These are phyloP conservation scores for Junco hyemalis DNA, from an alignment of 2,113 vertebrate species.

Conservation along the genomic window DNA sequence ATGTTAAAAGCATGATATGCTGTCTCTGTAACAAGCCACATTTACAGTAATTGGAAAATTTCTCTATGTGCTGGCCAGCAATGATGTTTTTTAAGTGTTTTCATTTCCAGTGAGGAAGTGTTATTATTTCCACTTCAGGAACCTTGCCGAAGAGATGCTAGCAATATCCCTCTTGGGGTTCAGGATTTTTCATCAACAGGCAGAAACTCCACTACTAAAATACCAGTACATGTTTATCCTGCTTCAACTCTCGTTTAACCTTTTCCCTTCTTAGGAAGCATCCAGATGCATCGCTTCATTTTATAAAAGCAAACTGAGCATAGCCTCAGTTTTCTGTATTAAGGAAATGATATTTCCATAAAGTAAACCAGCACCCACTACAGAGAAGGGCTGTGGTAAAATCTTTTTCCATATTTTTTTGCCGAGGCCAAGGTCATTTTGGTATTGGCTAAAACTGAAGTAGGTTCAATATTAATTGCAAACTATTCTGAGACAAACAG, in stretches of 20 bases:
- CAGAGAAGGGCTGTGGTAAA: background rate
- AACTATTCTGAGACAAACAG: background rate
- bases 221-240: background rate
- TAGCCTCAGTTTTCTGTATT: background rate
- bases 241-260: background rate
- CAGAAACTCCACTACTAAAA: background rate
- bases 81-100: background rate
- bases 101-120: slow-evolving; percentile 8
- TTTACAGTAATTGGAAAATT: background rate
- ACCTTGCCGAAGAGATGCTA: background rate
- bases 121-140: slow-evolving; percentile 41
- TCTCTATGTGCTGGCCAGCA: background rate
- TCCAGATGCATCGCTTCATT: background rate
- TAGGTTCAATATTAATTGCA: background rate
- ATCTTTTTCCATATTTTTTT: background rate
- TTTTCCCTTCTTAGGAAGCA: background rate
- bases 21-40: background rate
- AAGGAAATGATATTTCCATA: background rate
- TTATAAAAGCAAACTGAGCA: background rate
- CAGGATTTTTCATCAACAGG: background rate
- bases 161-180: background rate
- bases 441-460: background rate
- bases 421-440: background rate
- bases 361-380: background rate
- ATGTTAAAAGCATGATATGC: background rate